Evolutionary conservation across 1,140 invertebrate genomes (phyloP), one percentile per base, ranked within the genome.

Genomic region (Camponotus floridanus): DNA sequence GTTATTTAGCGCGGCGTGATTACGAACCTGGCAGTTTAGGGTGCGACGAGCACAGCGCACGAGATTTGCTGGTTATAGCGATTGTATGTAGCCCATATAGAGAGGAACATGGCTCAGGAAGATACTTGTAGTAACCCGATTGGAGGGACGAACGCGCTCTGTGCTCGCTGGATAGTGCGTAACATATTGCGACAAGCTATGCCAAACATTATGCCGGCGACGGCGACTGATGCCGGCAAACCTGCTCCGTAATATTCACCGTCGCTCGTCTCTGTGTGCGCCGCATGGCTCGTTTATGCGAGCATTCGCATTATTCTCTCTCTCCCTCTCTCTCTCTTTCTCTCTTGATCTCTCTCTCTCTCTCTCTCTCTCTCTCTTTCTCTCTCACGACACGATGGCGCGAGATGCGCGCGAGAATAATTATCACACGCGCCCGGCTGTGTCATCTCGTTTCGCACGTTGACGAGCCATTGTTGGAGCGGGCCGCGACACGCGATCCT

Each of bases 151-250:
- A 39, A 39, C 51, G 57, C 61, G 61, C 59, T 61, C 39, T 18
- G 36, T n/a, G 86, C 48, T 64, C 59, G 86, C 57, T 73, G 89
- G 86, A 90, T 85, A 90, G 76, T 81, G 83, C 86, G 91, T 93
- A 93, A 93, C 92, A 93, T 92, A 93, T 93, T 93, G 92, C 92
- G 90, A 93, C 92, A 92, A 93, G 92, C 90, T 92, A 91, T 92
- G 91, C 91, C 90, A 93, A 92, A 93, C 91, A 93, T 92, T 92
- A 92, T 92, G 88, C 88, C 76, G 83, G 55, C 89, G 92, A 92
- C 91, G 88, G 92, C 90, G 92, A 93, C 92, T 90, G 91, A 93
- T 93, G 91, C 90, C 80, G 89, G 83, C 91, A 87, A 89, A 93
- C 91, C 91, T 92, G 87, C 57, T 42, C 71, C 48, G 70, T 85